These are phyloP conservation scores for Bergia puertoricense DNA, from an alignment of 92 coral and sea anemone species.

Conservation along the genomic window DNA sequence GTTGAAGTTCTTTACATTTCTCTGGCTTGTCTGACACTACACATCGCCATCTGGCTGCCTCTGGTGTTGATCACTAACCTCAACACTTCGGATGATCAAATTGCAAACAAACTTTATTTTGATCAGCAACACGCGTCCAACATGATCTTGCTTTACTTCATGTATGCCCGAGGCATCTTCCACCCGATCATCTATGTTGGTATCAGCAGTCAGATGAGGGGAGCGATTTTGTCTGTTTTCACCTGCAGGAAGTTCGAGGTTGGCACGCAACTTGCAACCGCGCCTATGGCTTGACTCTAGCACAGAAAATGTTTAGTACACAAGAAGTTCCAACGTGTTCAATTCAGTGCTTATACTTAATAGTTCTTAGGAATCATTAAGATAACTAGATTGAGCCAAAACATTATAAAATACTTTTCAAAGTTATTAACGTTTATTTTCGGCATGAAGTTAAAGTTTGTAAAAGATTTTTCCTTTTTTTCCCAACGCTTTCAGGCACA, in stretches of 20 bases:
- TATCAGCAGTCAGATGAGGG: conserved; percentile 10
- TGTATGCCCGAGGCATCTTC: conserved; percentile 36
- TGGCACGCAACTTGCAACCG: background rate
- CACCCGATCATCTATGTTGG: conserved; percentile 21
- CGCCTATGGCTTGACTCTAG: background rate
- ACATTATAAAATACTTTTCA: too few relatives aligned
- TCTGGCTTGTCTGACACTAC: conserved; percentile 10
- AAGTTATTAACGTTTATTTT: too few relatives aligned
- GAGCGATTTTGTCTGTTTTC: background rate
- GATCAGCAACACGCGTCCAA: background rate
- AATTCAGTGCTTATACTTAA: too few relatives aligned
- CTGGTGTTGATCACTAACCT: background rate
- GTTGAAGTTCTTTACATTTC: conserved; percentile 5
- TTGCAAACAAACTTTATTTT: background rate
- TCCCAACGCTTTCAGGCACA: too few relatives aligned
- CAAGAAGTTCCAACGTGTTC: too few relatives aligned
- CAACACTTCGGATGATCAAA: background rate
- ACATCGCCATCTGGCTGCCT: conserved; percentile 22
- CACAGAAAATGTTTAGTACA: background rate
- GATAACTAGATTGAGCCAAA: too few relatives aligned
- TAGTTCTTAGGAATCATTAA: too few relatives aligned
- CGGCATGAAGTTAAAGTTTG: too few relatives aligned
- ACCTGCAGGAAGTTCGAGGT: background rate
- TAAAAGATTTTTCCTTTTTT: too few relatives aligned
- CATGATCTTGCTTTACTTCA: background rate